These are phyloP conservation scores for Thermophis baileyi DNA, from an alignment of 2,113 vertebrate genomes.

Conservation along the genomic window DNA sequence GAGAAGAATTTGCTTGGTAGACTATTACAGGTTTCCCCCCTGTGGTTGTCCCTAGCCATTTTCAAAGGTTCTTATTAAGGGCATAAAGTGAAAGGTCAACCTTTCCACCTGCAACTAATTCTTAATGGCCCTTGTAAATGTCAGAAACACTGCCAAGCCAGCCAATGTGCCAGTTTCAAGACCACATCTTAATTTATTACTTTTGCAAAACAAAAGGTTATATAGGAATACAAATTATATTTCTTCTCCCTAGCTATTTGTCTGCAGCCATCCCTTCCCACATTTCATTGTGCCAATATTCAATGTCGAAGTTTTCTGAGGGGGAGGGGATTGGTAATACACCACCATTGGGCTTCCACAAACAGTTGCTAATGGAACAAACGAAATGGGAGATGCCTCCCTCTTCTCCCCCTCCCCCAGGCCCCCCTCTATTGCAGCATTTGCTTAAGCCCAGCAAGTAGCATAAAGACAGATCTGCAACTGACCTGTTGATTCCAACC, in stretches of 20 bases:
- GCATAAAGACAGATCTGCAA: conserved; percentile 63
- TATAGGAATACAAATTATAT: conserved; percentile 53
- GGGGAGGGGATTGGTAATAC: conserved; percentile 63
- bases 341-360: conserved; percentile 69
- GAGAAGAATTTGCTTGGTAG: conserved; percentile 30
- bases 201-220: conserved; percentile 25
- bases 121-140: conserved; percentile 21
- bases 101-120: conserved; percentile 41
- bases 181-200: conserved; percentile 8
- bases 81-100: neutral
- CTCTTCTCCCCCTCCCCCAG: conserved; percentile 50
- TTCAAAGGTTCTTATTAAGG: conserved; percentile 38
- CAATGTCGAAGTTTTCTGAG: conserved; percentile 61
- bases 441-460: conserved; percentile 72
- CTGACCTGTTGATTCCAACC: conserved; percentile 71
- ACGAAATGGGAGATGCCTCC: conserved; percentile 72
- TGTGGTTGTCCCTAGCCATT: neutral
- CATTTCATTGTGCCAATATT: conserved; percentile 71
- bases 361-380: conserved; percentile 73
- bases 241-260: conserved; percentile 59
- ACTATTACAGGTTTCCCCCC: conserved; percentile 30
- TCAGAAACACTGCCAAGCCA: conserved; percentile 10
- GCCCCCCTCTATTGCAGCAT: conserved; percentile 63
- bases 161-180: conserved; percentile 16
- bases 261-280: conserved; percentile 57